phyloP scores from a whole-genome alignment of 2,797 vertebrate species.

The Coregonus ussuriensis region DNA sequence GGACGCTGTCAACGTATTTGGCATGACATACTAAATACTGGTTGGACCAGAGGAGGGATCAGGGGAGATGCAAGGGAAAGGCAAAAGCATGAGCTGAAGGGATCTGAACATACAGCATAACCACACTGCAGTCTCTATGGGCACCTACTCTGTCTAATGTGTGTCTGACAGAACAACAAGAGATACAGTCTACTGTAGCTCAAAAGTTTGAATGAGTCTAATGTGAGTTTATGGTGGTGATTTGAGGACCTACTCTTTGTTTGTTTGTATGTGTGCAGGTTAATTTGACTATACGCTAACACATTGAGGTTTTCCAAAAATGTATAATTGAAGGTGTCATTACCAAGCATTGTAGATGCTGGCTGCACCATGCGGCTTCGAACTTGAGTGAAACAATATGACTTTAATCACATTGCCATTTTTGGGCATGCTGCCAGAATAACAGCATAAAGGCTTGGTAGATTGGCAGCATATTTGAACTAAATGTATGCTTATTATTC shows the following conservation, averaged over 20 bases:
- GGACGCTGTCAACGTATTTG: constrained; percentile 18
- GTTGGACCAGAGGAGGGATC: constrained; percentile 9
- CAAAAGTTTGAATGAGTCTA: neutral
- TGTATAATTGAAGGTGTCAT: neutral
- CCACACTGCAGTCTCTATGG: constrained; percentile 38
- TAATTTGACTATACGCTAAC: neutral
- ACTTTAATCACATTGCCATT: too few relatives aligned
- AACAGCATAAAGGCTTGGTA: too few relatives aligned
- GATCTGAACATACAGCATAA: constrained; percentile 87
- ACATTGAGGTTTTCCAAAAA: neutral
- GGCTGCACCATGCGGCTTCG: too few relatives aligned
- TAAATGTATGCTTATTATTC: neutral
- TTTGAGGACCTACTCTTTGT: neutral
- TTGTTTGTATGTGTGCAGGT: neutral
- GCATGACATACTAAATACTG: constrained; percentile 39
- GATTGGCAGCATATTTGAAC: neutral
- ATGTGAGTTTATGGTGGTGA: neutral
- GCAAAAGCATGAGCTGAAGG: constrained; percentile 78
- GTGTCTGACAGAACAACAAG: neutral
- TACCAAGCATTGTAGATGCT: too few relatives aligned
- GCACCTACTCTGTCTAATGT: neutral
- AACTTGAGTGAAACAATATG: too few relatives aligned
- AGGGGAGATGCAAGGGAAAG: constrained; percentile 58
- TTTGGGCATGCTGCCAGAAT: too few relatives aligned
- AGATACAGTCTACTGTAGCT: neutral